Evolutionary conservation across 1,140 invertebrate species (phyloP), one percentile per base, ranked within the genome.

Genomic region (Cydia pomonella): DNA sequence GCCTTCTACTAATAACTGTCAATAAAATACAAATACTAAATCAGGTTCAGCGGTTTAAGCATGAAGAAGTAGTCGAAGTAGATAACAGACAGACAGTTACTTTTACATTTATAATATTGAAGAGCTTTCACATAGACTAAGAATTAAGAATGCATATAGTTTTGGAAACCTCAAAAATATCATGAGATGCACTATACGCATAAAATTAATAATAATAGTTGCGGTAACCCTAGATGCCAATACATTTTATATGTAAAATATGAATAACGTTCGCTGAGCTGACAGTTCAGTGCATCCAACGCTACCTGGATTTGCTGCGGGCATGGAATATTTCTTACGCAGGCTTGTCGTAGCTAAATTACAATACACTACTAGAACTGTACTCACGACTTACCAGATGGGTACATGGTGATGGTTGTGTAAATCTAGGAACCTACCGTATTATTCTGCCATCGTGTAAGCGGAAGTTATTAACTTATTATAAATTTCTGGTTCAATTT

Each of bases 291-390:
- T 69, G 64, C 27, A 69, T 69, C 29, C 29, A 5, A 38, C 16
- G 64, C 64, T 69, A 69, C 64, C 64, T 38, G 29, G 29, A 33
- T 18, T 69, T 33, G 41, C 64, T 41, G 64, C 63, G 62, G 2
- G 13, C 12, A 25, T 7, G 33, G 27, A 27, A 33, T 66, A 66
- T 27, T 69, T 12, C 64, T 69, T 69, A 63, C 27, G 27, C 63
- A 16, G 47, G 53, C 53, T 59, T 59, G 53, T 59, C 53, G 53
- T 21, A 59, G 18, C 53, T 59, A 59, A 59, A 59, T 59, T 59
- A 59, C 53, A 59, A 59, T 59, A 59, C 53, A 5, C 53, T 23
- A 59, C 21, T 23, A 59, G 53, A 59, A 18, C 18, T n/a, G 53
- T 23, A 59, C 53, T 59, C 53, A 23, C 53, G 53, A 59, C 53